Evolutionary conservation across 2,797 vertebrate species (phyloP).

Genomic region (Pyrocephalus nanus): DNA sequence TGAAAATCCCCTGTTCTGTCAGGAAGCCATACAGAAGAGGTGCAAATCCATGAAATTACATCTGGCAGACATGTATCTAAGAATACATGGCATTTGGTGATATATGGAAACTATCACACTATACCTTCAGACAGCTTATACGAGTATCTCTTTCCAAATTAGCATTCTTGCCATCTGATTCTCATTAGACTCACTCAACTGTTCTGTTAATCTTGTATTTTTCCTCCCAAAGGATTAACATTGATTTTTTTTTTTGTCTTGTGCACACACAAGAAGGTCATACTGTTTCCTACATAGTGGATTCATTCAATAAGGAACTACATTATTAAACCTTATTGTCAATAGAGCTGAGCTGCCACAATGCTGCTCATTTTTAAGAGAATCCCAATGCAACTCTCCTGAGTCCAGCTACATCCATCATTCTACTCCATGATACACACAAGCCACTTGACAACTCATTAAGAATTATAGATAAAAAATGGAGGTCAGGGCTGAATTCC

Average conservation of each 20-base stretch:
- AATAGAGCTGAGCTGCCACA: conserved; percentile 15
- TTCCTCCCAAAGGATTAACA: conserved; percentile 26
- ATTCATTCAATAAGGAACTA: conserved; percentile 54
- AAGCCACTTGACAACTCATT: background rate
- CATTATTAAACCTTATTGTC: conserved; percentile 26
- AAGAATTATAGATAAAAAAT: conserved; percentile 22
- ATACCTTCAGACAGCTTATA: background rate
- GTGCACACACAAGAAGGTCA: conserved; percentile 26
- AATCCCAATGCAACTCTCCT: conserved; percentile 15
- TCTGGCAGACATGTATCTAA: conserved; percentile 1
- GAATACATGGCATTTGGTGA: background rate
- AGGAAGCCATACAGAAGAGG: background rate
- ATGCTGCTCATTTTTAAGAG: background rate
- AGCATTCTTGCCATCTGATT: conserved; percentile 52
- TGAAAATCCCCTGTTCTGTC: conserved; percentile 27
- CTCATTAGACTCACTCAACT: conserved; percentile 46
- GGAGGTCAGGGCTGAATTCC: background rate
- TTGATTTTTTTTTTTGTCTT: conserved; percentile 46
- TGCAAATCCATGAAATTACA: conserved; percentile 14
- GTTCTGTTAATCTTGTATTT: conserved; percentile 35
- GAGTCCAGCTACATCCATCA: conserved; percentile 13
- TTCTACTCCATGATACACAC: background rate
- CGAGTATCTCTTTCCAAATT: background rate
- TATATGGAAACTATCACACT: background rate
- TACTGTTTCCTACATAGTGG: conserved; percentile 17